These are phyloP conservation scores for Muricea muricata DNA, from an alignment of 92 coral and sea anemone species.

Conservation along the genomic window DNA sequence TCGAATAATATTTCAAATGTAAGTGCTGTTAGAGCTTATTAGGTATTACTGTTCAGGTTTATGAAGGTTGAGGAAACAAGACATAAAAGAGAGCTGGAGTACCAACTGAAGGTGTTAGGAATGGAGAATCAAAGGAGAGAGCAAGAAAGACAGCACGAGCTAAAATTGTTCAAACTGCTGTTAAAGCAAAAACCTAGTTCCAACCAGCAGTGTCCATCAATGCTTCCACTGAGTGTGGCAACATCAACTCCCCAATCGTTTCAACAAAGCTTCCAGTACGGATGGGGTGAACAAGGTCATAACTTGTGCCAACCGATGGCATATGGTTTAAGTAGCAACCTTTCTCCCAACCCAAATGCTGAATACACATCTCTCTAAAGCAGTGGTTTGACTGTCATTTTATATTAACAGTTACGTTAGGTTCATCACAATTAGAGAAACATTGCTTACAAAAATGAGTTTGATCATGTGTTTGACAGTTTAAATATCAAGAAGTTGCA, in stretches of 20 bases:
- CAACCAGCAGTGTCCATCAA: not conserved
- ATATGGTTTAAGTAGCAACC: no score
- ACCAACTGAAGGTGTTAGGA: not conserved
- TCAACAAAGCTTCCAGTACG: not conserved
- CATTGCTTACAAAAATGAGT: no score
- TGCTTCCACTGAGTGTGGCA: slow-evolving; percentile 19
- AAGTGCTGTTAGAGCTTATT: no score
- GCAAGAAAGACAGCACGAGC: slow-evolving; percentile 36
- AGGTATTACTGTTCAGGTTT: no score
- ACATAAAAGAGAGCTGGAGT: slow-evolving; percentile 35
- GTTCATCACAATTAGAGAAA: no score
- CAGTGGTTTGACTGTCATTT: no score
- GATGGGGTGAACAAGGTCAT: not conserved
- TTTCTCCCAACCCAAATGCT: no score
- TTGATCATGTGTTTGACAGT: no score
- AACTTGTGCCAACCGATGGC: not conserved
- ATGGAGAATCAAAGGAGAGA: not conserved
- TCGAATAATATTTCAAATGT: no score
- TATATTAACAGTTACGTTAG: no score
- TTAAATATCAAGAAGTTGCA: no score
- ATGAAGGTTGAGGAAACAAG: slow-evolving; percentile 49
- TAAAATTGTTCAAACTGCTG: slow-evolving; percentile 27
- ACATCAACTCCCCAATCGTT: not conserved
- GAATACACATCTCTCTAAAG: no score
- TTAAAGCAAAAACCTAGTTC: not conserved